These are phyloP conservation scores for Bruchidius siliquastri DNA, from an alignment of 2,888 invertebrate species.

Conservation along the genomic window DNA sequence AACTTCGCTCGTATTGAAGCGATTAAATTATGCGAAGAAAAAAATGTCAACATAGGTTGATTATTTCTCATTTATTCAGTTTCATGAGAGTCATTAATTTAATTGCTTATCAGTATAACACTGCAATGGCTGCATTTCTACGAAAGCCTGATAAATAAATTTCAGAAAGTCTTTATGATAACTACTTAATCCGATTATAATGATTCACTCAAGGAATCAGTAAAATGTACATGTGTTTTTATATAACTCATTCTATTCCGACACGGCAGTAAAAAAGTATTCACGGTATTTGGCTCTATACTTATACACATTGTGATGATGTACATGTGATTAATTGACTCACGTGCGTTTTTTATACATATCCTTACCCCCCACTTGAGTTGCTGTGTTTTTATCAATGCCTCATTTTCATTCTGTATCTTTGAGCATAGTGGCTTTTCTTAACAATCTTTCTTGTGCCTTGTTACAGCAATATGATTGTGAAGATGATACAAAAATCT, in stretches of 20 bases:
- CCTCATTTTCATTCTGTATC: not conserved
- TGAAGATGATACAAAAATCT: conserved; percentile 12
- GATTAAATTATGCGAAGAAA: too few relatives aligned
- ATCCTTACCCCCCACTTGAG: not conserved
- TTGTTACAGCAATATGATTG: conserved; percentile 6
- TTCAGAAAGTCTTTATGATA: not conserved
- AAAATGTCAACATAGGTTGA: too few relatives aligned
- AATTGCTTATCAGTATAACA: too few relatives aligned
- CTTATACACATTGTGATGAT: too few relatives aligned
- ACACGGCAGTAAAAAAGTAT: not conserved
- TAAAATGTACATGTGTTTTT: not conserved
- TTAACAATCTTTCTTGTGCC: not conserved
- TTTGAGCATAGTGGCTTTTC: not conserved
- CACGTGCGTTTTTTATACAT: too few relatives aligned
- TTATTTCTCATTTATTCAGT: too few relatives aligned
- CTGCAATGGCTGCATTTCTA: not conserved
- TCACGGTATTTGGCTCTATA: not conserved
- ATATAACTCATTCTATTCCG: not conserved
- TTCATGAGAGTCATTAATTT: too few relatives aligned
- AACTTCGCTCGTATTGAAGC: too few relatives aligned
- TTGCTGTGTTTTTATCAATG: not conserved
- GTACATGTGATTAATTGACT: not conserved
- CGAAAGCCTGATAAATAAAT: not conserved
- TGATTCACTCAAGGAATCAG: not conserved
- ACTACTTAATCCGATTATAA: not conserved